phyloP scores from a whole-genome alignment of 2,888 invertebrate genomes.

The Melanostoma mellinum region DNA sequence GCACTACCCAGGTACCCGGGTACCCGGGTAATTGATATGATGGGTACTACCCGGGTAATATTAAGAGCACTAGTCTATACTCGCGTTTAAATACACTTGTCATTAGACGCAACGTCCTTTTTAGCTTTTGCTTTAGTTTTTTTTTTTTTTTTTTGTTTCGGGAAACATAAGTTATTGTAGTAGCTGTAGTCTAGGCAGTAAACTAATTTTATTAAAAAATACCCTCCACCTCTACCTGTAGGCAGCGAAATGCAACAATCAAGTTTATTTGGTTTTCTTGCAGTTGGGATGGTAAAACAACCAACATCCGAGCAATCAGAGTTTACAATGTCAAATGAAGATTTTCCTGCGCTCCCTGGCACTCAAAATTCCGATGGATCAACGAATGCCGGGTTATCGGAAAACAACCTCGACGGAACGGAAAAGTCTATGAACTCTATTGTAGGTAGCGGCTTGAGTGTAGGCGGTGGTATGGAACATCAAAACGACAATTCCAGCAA shows the following conservation, averaged over 20 bases:
- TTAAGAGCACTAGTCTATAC: too few species aligned
- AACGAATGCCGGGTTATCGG: slow-evolving; percentile 80
- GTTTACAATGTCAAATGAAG: slow-evolving; percentile 99
- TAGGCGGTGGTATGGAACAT: slow-evolving; percentile 80
- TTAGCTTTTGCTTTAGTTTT: too few species aligned
- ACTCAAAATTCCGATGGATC: slow-evolving; percentile 88
- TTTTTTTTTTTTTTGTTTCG: slow-evolving; percentile 20
- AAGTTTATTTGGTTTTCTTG: slow-evolving; percentile 70
- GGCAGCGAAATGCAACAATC: slow-evolving; percentile 60
- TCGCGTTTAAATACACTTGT: too few species aligned
- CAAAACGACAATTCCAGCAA: slow-evolving; percentile 82
- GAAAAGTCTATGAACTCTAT: slow-evolving; percentile 81
- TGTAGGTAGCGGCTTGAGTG: slow-evolving; percentile 78
- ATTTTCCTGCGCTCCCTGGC: slow-evolving; percentile 99
- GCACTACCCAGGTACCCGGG: too few species aligned
- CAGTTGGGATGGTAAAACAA: slow-evolving; percentile 97
- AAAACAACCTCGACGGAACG: slow-evolving; percentile 81
- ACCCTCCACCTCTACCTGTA: slow-evolving; percentile 38
- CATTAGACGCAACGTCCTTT: too few species aligned
- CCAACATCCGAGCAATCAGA: slow-evolving; percentile 95
- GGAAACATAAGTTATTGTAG: slow-evolving; percentile 4
- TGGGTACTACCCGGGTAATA: too few species aligned
- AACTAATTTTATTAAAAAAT: slow-evolving; percentile 27
- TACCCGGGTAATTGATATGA: too few species aligned
- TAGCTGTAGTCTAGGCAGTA: slow-evolving; percentile 29